These are phyloP conservation scores for Xyliphius kryptos DNA, from an alignment of 2,113 vertebrate genomes.

Conservation along the genomic window DNA sequence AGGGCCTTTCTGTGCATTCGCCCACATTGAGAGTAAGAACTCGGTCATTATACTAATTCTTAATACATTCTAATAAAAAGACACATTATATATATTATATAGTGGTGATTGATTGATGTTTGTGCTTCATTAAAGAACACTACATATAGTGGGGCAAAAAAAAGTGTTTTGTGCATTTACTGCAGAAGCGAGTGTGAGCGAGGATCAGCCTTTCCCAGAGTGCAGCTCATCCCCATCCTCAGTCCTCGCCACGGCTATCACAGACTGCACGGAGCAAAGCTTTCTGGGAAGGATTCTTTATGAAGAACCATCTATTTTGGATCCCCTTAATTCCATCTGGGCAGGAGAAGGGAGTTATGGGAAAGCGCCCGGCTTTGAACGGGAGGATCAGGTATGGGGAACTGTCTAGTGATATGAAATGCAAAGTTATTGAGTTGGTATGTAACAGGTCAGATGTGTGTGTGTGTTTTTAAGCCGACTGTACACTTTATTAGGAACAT, in stretches of 20 bases:
- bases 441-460: no score
- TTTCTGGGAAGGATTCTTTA: conserved; percentile 62
- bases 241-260: conserved; percentile 72
- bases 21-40: no score
- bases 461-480: no score
- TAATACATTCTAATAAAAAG: no score
- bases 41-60: no score
- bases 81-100: no score
- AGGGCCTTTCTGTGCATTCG: no score
- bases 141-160: no score
- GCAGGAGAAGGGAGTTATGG: conserved; percentile 78
- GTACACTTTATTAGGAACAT: no score
- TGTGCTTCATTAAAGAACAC: no score
- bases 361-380: conserved; percentile 91
- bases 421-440: not conserved
- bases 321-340: conserved; percentile 65
- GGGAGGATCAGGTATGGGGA: conserved; percentile 83
- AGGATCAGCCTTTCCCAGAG: conserved; percentile 21
- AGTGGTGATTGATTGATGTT: no score
- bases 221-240: conserved; percentile 28
- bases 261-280: conserved; percentile 53
- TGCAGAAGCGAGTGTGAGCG: conserved; percentile 28
- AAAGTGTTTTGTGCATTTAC: no score
- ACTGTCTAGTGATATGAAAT: not conserved
- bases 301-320: conserved; percentile 60